phyloP scores from a whole-genome alignment of 2,888 invertebrate species.

The Nineta flava region DNA sequence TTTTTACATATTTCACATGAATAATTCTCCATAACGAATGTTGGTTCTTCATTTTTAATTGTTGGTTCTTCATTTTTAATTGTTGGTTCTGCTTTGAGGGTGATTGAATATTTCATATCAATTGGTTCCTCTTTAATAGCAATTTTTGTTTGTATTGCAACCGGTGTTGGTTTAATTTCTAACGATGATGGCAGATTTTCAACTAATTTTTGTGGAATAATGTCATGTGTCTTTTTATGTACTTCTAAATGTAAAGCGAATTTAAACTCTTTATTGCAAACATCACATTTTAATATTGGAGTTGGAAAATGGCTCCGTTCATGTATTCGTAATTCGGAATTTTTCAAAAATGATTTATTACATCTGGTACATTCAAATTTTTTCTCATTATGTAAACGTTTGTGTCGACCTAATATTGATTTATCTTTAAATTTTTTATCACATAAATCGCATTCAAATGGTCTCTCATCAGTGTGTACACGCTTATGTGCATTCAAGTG shows the following conservation, averaged over 20 bases:
- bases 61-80: background rate
- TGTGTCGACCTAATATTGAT: conserved; percentile 1
- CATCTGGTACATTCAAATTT: background rate
- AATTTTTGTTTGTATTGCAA: too few relatives aligned
- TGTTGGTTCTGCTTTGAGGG: too few relatives aligned
- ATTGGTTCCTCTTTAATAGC: too few relatives aligned
- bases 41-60: background rate
- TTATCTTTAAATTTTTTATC: conserved; percentile 3
- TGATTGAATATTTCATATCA: too few relatives aligned
- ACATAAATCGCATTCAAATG: background rate
- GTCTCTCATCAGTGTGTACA: background rate
- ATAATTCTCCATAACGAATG: background rate
- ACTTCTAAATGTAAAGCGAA: background rate
- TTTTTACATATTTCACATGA: background rate
- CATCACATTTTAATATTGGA: background rate
- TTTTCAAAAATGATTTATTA: background rate
- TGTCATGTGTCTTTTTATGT: background rate
- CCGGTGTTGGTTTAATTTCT: background rate
- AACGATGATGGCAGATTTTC: background rate
- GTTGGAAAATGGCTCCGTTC: background rate
- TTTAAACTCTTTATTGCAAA: background rate
- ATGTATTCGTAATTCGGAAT: background rate
- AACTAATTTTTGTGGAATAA: background rate
- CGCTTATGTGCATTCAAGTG: background rate
- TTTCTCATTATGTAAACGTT: background rate